Percentiles rank a stretch among this genome's conserved stretches.
These are phyloP conservation scores for Penaeus chinensis DNA, from an alignment of 1,140 invertebrate species.

Conservation along the genomic window DNA sequence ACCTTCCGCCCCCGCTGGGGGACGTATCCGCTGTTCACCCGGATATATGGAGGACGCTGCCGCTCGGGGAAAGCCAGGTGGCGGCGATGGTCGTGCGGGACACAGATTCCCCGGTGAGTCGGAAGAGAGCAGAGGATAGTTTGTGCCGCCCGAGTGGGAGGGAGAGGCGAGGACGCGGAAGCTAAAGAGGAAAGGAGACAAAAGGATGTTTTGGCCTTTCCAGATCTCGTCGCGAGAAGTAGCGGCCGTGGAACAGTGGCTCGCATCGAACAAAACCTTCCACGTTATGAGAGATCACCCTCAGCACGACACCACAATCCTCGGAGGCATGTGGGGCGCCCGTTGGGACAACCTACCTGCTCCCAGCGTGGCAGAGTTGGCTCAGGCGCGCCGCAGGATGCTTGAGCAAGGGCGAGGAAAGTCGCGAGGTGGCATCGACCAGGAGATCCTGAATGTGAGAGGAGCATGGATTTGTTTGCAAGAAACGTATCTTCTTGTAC, in stretches of 20 bases:
- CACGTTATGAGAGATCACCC: slow-evolving; percentile 66
- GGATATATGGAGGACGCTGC: no score
- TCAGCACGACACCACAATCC: slow-evolving; percentile 36
- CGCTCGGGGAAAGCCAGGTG: no score
- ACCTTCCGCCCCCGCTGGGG: no score
- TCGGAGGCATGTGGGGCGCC: slow-evolving; percentile 60
- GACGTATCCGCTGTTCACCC: no score
- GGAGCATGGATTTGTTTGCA: not conserved
- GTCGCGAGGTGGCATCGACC: not conserved
- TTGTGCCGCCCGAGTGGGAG: not conserved
- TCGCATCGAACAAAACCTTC: slow-evolving; percentile 57
- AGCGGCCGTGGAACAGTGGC: slow-evolving; percentile 65
- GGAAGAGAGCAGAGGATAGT: no score
- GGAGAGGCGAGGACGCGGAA: not conserved
- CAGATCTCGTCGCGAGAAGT: slow-evolving; percentile 45
- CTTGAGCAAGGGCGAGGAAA: not conserved
- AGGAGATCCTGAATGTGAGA: slow-evolving; percentile 35
- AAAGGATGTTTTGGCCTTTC: not conserved
- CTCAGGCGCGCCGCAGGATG: slow-evolving; percentile 10
- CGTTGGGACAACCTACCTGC: slow-evolving; percentile 14
- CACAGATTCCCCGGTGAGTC: no score
- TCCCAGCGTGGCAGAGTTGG: not conserved
- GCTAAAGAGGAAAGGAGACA: not conserved
- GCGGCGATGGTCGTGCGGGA: no score
- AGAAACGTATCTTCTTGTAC: not conserved